Percentiles rank a stretch among this genome's conserved stretches.
Evolutionary conservation across 2,797 vertebrate species (phyloP).

Genomic region (Monodelphis domestica): DNA sequence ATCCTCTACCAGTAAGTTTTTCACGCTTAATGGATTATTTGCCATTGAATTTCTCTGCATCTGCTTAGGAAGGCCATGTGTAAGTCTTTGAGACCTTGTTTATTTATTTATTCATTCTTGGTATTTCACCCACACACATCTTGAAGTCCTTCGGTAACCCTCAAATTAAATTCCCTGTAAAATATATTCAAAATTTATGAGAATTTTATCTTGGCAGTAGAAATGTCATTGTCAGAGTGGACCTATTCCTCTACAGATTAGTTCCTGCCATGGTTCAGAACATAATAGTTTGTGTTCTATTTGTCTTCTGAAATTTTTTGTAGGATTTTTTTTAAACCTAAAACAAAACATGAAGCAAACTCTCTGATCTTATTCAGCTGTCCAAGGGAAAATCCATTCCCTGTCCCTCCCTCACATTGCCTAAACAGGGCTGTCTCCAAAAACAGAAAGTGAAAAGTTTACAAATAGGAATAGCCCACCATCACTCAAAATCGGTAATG

Average conservation of each 20-base stretch:
- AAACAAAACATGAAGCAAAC: constrained; percentile 7
- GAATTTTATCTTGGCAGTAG: not conserved
- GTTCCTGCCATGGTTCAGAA: not conserved
- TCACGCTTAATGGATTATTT: not conserved
- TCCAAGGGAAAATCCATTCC: rapidly evolving
- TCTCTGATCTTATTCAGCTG: constrained; percentile 46
- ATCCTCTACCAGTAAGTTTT: not conserved
- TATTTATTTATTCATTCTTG: not conserved
- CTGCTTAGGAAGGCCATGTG: not conserved
- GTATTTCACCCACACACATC: not conserved
- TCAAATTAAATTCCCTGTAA: not conserved
- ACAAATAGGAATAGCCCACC: not conserved
- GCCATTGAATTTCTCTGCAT: not conserved
- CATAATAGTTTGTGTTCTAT: not conserved
- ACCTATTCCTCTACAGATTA: not conserved
- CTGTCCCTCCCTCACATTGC: not conserved
- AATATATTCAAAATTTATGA: not conserved
- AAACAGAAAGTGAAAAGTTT: constrained; percentile 43
- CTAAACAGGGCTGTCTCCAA: constrained; percentile 45
- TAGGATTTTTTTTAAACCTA: not conserved
- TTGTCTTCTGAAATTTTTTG: constrained; percentile 13
- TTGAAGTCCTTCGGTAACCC: constrained; percentile 26
- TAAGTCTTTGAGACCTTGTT: not conserved
- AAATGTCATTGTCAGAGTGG: not conserved
- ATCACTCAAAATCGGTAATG: not conserved